Conservation (phyloP, 2,113 vertebrate species). For the Lutjanus erythropterus region DNA sequence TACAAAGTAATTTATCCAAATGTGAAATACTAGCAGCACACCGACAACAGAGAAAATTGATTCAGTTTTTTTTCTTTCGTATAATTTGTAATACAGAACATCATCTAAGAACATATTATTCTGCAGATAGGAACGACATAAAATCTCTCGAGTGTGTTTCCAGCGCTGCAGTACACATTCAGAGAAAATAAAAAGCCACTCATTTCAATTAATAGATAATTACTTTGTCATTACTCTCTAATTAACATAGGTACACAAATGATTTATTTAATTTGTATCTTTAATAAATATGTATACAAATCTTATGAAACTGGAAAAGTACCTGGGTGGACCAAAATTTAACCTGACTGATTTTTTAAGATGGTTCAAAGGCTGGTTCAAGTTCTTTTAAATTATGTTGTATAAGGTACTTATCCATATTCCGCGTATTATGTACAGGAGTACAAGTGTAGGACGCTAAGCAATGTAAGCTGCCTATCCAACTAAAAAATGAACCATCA, state of each 20-base stretch:
- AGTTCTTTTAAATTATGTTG: too few relatives aligned
- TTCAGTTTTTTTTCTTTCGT: not conserved
- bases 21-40: conserved; percentile 12
- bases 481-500: too few relatives aligned
- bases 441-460: too few relatives aligned
- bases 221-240: not conserved
- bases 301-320: not conserved
- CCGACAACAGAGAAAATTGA: not conserved
- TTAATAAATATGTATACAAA: not conserved
- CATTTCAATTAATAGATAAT: not conserved
- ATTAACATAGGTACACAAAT: not conserved
- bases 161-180: not conserved
- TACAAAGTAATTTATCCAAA: conserved; percentile 18
- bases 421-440: too few relatives aligned
- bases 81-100: not conserved
- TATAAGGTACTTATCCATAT: too few relatives aligned
- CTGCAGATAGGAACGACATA: not conserved
- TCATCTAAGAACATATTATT: conserved; percentile 25
- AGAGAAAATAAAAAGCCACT: not conserved
- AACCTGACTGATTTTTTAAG: too few relatives aligned
- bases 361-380: too few relatives aligned
- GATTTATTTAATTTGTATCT: not conserved
- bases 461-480: too few relatives aligned
- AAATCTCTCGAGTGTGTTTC: not conserved
- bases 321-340: not conserved